A percentile compares a stretch with the other conserved stretches of the same genome.
phyloP scores from a whole-genome alignment of 2,888 invertebrate species.

The Sympetrum striolatum region DNA sequence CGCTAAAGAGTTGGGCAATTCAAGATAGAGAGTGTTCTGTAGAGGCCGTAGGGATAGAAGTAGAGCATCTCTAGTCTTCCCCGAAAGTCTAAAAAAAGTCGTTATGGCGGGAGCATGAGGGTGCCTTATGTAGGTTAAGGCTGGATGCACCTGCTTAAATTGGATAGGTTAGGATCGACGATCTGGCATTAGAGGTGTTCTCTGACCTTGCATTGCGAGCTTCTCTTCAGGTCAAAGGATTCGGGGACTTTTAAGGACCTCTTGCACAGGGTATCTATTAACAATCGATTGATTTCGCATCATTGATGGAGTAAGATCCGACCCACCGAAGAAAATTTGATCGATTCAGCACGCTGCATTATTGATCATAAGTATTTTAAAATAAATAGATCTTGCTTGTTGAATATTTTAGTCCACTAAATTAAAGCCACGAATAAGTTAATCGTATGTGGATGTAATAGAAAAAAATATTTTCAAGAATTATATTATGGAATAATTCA shows the following conservation, averaged over 20 bases:
- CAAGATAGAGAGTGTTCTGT: background rate
- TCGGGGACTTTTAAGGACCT: background rate
- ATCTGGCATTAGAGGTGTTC: background rate
- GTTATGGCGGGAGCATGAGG: background rate
- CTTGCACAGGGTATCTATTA: background rate
- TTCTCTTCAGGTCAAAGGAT: background rate
- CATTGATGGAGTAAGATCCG: no score
- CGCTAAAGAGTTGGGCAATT: background rate
- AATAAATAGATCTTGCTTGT: no score
- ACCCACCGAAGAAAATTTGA: no score
- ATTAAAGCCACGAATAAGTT: no score
- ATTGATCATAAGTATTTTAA: no score
- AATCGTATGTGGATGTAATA: no score
- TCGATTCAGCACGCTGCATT: no score
- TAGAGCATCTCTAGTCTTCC: background rate
- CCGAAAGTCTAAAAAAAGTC: background rate
- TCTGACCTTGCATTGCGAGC: background rate
- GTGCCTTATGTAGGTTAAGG: constrained; percentile 34
- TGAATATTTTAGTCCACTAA: no score
- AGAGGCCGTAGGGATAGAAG: background rate
- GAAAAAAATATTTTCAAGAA: no score
- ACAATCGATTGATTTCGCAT: background rate
- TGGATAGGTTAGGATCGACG: constrained; percentile 17
- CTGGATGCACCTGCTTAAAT: background rate
- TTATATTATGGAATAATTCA: no score